Evolutionary conservation across 2,113 vertebrate species (phyloP), one percentile per base, ranked within the genome.

Genomic region (Percopsis transmontana): DNA sequence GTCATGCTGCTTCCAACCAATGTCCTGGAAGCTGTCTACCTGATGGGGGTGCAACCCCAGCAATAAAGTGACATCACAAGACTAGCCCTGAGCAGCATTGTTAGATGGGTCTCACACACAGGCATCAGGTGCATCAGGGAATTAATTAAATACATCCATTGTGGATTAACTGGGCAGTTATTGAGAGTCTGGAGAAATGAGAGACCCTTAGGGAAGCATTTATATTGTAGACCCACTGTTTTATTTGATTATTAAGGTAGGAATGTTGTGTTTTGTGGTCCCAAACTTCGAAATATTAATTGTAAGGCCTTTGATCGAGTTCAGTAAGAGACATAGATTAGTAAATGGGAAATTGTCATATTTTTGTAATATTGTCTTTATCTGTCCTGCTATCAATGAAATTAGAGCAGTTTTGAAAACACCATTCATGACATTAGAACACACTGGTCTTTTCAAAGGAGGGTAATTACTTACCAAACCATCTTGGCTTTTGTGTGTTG

Each of bases 21-120:
- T 41, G 52, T 27, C 40, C 18, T 56, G 41, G 51, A 76, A 45
- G 50, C 70, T 66, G 48, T 18, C 42, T 70, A 58, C 62, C 61
- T 65, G 24, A 69, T 72, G 8, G 27, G 27, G 27, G 27, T 33
- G 5, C 27, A 4, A 75, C 68, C 62, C 24, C 0, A 51, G 52
- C 72, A 77, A 86, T 89, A 68, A 81, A 67, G 57, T 53, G 44
- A 61, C 61, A 64, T 74, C 56, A 19, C 76, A 82, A 82, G 70
- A 12, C 67, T 45, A 45, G 41, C 65, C 48, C 23, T 2, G 21
- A 61, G 75, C 54, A 45, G 38, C 44, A 13, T 19, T 76, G 16
- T 52, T 65, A 56, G 33, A 66, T 68, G 62, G 74, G 5, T n/a
- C n/a, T 65, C 62, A 45, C 60, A 47, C 6, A 62, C 33, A 74